Conservation (phyloP, 53 echinoderm and acorn worm genomes). For the Holothuria scabra region DNA sequence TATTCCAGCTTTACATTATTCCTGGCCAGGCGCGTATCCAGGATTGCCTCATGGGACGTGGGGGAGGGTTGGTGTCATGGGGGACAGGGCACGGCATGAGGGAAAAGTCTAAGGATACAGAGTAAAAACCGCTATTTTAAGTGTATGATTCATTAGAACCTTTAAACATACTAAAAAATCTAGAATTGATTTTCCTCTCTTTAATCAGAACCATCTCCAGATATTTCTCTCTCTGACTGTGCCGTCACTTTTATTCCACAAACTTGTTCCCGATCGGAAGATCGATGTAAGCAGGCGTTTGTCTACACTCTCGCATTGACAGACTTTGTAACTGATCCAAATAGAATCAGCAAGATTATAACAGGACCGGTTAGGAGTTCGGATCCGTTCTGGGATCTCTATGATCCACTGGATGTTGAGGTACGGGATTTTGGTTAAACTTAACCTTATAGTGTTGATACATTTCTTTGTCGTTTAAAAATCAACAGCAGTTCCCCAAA, state of each 20-base stretch:
- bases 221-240: conserved; percentile 91
- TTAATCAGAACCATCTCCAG: conserved; percentile 47
- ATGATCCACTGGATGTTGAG: conserved; percentile 80
- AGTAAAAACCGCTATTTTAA: too few species aligned
- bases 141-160: too few species aligned
- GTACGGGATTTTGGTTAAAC: conserved; percentile 35
- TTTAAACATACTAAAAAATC: too few species aligned
- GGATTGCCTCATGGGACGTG: too few species aligned
- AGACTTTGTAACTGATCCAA: conserved; percentile 81
- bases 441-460: too few species aligned
- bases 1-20: too few species aligned
- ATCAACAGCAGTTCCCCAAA: too few species aligned
- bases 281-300: conserved; percentile 77
- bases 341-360: conserved; percentile 67
- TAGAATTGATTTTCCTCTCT: background rate
- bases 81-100: too few species aligned
- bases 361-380: conserved; percentile 73
- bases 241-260: conserved; percentile 78
- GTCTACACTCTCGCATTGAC: conserved; percentile 89
- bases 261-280: conserved; percentile 70
- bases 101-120: too few species aligned
- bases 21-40: too few species aligned
- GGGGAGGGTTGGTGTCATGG: too few species aligned
- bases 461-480: too few species aligned
- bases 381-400: conserved; percentile 90